Evolutionary conservation across 2,888 invertebrate genomes (phyloP), one percentile per base, ranked within the genome.

Genomic region (Tridacna gigas): DNA sequence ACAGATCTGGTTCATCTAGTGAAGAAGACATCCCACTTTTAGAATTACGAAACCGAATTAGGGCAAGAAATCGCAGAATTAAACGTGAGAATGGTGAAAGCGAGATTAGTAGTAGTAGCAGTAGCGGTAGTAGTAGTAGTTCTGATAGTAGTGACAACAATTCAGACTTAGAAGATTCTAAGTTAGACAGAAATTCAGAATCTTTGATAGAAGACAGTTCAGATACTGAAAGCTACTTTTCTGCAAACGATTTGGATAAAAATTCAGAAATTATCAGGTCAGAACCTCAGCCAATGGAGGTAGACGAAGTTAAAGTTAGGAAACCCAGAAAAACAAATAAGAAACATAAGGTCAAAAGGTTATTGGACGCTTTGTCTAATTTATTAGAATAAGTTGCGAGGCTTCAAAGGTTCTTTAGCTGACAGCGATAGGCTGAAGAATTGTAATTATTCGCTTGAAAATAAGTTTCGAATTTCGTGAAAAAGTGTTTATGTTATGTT

Each of bases 1-100:
- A 60, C 26, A 60, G 74, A 12, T 74, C 74, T 13, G 74, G 60
- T 11, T 74, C 60, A 74, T 74, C 74, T 4, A 60, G 74, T 13
- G 61, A 74, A 74, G 60, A 60, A 25, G 74, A 74, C 18, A 60
- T 60, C 22, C 74, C 74, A 26, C 28, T 74, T n/a, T 20, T 74
- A 60, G 74, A 74, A 28, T 60, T 60, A 37, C 7, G 28, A 60
- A 56, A 60, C 28, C 25, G 74, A 18, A 60, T 74, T 28, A 74
- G 37, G 37, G 60, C 56, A 18, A 37, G 61, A 26, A 74, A 74
- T 28, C 73, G 73, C 26, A 73, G 73, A 73, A 7, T 73, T 18
- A 56, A 73, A 25, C 48, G 22, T 13, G 73, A 73, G 56, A 22
- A 73, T 13, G 67, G 67, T 45, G 45, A 67, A n/a, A 26, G 26